Base-by-base conservation (phyloP, 2,888 invertebrate species). In the Nasonia oneida region DNA sequence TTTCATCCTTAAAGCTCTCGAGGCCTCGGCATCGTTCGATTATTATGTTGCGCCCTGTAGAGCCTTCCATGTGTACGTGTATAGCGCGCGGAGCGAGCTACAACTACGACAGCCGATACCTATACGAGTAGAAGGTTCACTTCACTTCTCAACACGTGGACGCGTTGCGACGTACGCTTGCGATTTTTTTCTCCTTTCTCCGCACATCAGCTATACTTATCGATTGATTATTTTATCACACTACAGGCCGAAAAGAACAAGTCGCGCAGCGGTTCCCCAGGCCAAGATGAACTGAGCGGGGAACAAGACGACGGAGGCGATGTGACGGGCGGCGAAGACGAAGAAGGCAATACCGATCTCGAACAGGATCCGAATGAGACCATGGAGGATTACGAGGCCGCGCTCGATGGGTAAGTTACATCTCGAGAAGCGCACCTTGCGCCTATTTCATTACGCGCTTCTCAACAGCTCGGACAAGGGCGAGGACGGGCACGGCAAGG, bases 401-500 rank as follows among this genome's bases (percentile, higher is more conserved):
- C 95, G 67, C 95, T 96, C 90, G 96, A 96, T 71, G 95, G 95
- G 18, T 81, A n/a, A 4, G 76, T 82, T 4, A 8, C 29, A 29
- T 61, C 18, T 53, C 5, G 18, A 3, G 37, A 61, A 29, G 29
- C 29, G n/a, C 8, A 23, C 57, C 23, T 61, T 2, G 15, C 8
- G n/a, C 57, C 8, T 42, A 73, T 39, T n/a, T 71, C 1, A 42
- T 47, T 47, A 4, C 12, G 3, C 5, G 15, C 39, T 4, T 47
- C 50, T 73, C 18, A 33, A 70, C 85, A 96, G 96, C 90, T 96
- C 96, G 50, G 95, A 95, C 88, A 96, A 96, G 91, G 97, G 95
- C 87, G 95, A 96, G 88, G 97, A 96, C 91, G 97, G 95, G 87
- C 95, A 96, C 88, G 97, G 95, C 61, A 96, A 96, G 91, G 95